Conservation (phyloP, 2,888 invertebrate genomes). For the Noctua janthe region DNA sequence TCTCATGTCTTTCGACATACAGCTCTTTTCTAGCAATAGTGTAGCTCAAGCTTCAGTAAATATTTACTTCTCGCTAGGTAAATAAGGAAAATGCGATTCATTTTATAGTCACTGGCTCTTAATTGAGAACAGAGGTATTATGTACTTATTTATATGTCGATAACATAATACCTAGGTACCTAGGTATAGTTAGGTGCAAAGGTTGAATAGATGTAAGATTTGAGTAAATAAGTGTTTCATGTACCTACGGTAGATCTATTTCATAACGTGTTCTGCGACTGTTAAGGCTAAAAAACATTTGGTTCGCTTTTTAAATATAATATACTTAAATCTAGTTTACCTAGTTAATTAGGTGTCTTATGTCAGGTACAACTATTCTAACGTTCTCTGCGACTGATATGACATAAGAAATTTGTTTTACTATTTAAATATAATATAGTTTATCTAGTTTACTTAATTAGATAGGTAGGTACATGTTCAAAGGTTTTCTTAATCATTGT, state of each 20-base stretch:
- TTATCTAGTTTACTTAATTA: not conserved
- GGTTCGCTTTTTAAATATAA: not conserved
- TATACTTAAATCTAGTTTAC: not conserved
- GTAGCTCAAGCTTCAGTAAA: not conserved
- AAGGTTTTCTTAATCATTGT: not conserved
- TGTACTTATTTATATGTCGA: not conserved
- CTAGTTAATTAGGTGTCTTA: not conserved
- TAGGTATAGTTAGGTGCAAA: constrained; percentile 6
- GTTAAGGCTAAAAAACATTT: not conserved
- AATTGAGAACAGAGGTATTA: constrained; percentile 5
- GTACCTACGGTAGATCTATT: not conserved
- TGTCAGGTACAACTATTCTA: not conserved
- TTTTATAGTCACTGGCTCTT: constrained; percentile 2
- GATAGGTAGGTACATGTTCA: not conserved
- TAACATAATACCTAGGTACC: not conserved
- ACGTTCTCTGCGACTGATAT: not conserved
- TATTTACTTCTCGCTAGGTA: constrained; percentile 15
- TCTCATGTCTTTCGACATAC: constrained; percentile 13
- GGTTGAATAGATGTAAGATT: not conserved
- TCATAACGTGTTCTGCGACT: not conserved
- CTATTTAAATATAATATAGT: not conserved
- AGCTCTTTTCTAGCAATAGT: not conserved
- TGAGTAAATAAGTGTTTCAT: not conserved
- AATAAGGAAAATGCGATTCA: constrained; percentile 35
- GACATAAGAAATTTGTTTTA: not conserved